Base-by-base conservation (phyloP, 2,888 invertebrate genomes). In the Drosophila meridiana region DNA sequence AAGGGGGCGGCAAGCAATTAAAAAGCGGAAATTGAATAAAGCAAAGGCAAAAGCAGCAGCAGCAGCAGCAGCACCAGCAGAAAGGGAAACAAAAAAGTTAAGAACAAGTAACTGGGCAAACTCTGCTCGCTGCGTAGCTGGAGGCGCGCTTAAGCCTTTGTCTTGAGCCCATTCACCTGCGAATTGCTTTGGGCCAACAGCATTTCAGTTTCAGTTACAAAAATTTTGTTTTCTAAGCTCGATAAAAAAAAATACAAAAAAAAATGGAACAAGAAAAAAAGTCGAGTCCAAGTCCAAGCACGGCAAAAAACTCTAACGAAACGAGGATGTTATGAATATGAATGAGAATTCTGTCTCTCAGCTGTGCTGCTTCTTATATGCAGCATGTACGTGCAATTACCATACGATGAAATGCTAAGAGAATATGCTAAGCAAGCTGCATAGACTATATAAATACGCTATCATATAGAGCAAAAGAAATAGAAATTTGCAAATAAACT, bases 291-390 rank as follows among this genome's bases (percentile, higher is more conserved):
- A 66, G 47, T 55, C 65, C 60, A 67, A 55, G 60, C 69, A 28
- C 48, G n/a, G 58, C 45, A 61, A 79, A 82, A 69, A 70, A 67
- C 70, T 70, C 71, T 68, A 85, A 56, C 67, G 69, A 83, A 88
- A 88, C 82, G 84, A 80, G 69, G 72, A 79, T 73, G 85, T 89
- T 86, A 86, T 86, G 85, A 86, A 86, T 86, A 86, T 89, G 85
- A 86, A 86, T 86, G 89, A 87, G 87, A 34, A 48, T 32, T 30
- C 53, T 30, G 43, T 58, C 61, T 67, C 11, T 60, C 32, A 7
- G 28, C n/a, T 14, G 14, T 68, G 45, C 48, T 42, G 28, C 43
- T 64, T 9, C 55, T 47, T 58, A 56, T 57, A 42, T 75, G 43
- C 64, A 34, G 58, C 71, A 69, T 56, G 56, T 42, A 56, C 69